Evolutionary conservation across 2,113 vertebrate species (phyloP).

Genomic region (Butastur rufipennis): DNA sequence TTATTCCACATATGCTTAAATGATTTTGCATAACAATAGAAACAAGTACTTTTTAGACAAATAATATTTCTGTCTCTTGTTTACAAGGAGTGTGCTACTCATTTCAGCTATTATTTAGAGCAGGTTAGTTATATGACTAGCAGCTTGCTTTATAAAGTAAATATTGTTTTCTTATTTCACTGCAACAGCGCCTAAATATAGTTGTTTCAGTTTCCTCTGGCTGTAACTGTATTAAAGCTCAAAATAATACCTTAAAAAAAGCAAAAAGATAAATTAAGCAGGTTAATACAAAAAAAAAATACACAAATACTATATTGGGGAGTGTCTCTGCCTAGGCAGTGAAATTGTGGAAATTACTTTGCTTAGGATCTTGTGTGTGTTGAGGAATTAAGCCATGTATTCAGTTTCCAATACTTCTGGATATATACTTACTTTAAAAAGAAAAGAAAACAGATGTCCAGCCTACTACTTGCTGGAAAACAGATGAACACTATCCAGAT

Average conservation of each 20-base stretch:
- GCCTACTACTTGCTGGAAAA: constrained; percentile 61
- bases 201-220: not conserved
- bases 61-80: constrained; percentile 29
- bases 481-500: constrained; percentile 37
- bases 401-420: constrained; percentile 59
- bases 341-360: constrained; percentile 34
- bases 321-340: not conserved
- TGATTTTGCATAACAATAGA: constrained; percentile 74
- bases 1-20: constrained; percentile 66
- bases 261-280: not conserved
- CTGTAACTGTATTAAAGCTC: not conserved
- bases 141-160: constrained; percentile 5
- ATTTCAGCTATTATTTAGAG: constrained; percentile 5
- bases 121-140: not conserved
- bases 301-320: not conserved
- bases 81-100: not conserved
- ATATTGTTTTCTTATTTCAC: not conserved
- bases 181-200: not conserved
- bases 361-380: not conserved
- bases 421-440: constrained; percentile 50
- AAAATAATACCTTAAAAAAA: not conserved
- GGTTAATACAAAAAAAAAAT: not conserved
- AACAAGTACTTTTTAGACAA: constrained; percentile 36
- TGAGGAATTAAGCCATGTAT: constrained; percentile 11
- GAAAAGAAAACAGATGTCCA: constrained; percentile 58